Evolutionary conservation across 2,888 invertebrate genomes (phyloP), one percentile per base, ranked within the genome.

Genomic region (Malthinus seriepunctatus): DNA sequence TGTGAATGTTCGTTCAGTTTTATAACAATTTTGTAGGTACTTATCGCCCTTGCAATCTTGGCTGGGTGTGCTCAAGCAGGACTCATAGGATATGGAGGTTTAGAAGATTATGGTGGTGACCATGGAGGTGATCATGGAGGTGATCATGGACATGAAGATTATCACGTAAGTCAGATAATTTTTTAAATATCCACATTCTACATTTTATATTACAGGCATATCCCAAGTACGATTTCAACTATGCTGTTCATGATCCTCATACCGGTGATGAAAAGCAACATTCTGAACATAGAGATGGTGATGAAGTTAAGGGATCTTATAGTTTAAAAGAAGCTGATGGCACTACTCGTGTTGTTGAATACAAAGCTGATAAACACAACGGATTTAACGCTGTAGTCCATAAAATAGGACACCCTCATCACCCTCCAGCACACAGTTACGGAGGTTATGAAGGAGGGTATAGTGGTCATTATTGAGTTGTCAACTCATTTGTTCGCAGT

Each of bases 241-340:
- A 84, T 67, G 82, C 83, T 1, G 84, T 84, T 23, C 83, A 83
- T 69, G 84, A 84, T 69, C 83, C 84, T 1, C 83, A 84, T 73
- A 84, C 84, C 2, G 84, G 84, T 1, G 84, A 84, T 67, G 78
- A 83, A 53, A 84, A 84, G 68, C 82, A 84, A 55, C 84, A 84
- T 63, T 82, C 83, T 79, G 86, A 86, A 76, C 84, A 85, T 67
- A 80, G 86, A 37, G 84, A 85, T 58, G 85, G 86, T 1, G 85
- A 86, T 73, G 80, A 82, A 69, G 86, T 86, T 34, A 85, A 85
- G 76, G 86, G 86, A 7, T 78, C 81, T 39, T 86, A 86, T 78
- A 82, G 82, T 0, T 74, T 86, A 7, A 73, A 83, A 3, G 83
- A 84, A 66, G 82, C 82, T 0, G 84, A 84, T 72, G 84, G 84